Evolutionary conservation across 2,113 vertebrate species (phyloP), one percentile per base, ranked within the genome.

Genomic region (Equus quagga): DNA sequence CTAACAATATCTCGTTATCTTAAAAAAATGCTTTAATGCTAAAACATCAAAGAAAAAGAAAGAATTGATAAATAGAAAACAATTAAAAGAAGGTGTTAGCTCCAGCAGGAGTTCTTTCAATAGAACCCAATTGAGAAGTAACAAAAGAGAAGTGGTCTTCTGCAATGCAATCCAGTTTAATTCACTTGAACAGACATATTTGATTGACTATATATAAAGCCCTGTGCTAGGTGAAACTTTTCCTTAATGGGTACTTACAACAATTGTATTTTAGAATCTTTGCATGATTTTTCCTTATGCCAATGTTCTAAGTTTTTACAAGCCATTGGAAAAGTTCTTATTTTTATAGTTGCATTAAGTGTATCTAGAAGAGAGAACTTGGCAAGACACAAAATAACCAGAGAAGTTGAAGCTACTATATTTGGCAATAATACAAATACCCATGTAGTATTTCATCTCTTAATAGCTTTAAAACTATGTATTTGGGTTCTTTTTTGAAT

Each of bases 141-240:
- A 21, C 46, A 73, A 93, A 85, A 64, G 75, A 81, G 87, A 96
- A 56, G 78, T 96, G 26, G 18, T 91, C 96, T 95, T 89, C 78
- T 93, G 89, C 65, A 70, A 91, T 95, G 67, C 44, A 51, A 4
- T 44, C 17, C 78, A 91, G 85, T 95, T 96, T 94, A 64, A 91
- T 75, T 96, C 78, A 70, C 8, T 70, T 93, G 51, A 96, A 62
- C 44, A 97, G 88, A 58, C 13, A 56, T 64, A 80, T 94, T 79
- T 93, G 70, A 93, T 41, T 83, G 54, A 65, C 33, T 67, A 33
- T 81, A 6, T 62, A 49, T 36, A 91, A 70, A 18, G 0, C 9
- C 24, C 19, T 75, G 0, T 78, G 17, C 15, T 85, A 80, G 11
- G 31, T 81, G 26, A 64, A 44, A 41, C 58, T 93, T 97, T 97